Conservation (phyloP, 2,113 vertebrate genomes). For the Entelurus aequoreus region DNA sequence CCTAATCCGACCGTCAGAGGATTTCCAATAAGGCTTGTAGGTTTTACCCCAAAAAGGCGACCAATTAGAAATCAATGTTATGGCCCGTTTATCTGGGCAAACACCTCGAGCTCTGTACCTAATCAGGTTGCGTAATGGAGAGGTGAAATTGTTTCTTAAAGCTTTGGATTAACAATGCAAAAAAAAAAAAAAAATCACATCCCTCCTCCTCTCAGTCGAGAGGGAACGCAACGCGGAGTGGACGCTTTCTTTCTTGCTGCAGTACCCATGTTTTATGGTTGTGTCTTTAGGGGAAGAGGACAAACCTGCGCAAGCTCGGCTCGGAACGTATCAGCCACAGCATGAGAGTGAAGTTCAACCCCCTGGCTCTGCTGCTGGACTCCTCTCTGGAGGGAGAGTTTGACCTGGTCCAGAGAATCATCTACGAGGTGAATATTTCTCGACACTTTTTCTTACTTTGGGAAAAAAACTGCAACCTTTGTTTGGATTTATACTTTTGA, state of each 20-base stretch:
- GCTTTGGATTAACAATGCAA: conserved; percentile 38
- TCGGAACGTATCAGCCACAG: conserved; percentile 88
- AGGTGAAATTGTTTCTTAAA: conserved; percentile 23
- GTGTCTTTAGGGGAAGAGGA: conserved; percentile 86
- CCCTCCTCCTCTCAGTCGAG: conserved; percentile 17
- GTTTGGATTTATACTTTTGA: not conserved
- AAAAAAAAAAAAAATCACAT: conserved; percentile 24
- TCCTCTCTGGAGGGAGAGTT: conserved; percentile 96
- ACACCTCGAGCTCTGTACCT: conserved; percentile 1
- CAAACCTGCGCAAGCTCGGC: conserved; percentile 86
- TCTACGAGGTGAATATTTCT: conserved; percentile 83
- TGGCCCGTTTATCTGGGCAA: conserved; percentile 30
- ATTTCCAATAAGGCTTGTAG: conserved; percentile 16
- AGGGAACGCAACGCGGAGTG: not conserved
- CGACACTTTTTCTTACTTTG: not conserved
- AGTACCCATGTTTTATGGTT: conserved; percentile 12
- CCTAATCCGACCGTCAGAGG: conserved; percentile 8
- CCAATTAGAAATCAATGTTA: conserved; percentile 38
- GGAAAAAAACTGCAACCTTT: too few species aligned
- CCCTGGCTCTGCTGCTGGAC: conserved; percentile 90
- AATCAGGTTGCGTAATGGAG: conserved; percentile 54
- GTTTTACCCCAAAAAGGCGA: conserved; percentile 21
- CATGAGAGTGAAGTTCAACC: conserved; percentile 98
- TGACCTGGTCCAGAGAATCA: conserved; percentile 96
- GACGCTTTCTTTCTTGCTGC: not conserved